These are phyloP conservation scores for Noctua pronuba DNA, from an alignment of 2,888 invertebrate species.

Conservation along the genomic window DNA sequence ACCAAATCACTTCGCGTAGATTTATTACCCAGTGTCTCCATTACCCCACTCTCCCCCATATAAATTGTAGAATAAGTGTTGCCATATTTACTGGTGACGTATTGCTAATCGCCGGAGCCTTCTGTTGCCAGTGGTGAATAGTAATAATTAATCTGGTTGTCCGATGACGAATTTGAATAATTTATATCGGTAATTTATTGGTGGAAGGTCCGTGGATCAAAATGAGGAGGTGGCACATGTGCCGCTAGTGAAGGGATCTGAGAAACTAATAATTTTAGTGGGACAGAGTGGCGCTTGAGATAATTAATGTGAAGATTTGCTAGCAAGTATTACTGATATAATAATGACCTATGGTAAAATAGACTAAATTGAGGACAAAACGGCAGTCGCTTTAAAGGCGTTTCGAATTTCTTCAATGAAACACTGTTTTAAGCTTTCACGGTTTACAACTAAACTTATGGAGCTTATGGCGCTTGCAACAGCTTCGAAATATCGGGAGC, in stretches of 20 bases:
- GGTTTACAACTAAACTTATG: too few relatives aligned
- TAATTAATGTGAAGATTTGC: constrained; percentile 39
- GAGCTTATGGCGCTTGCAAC: too few relatives aligned
- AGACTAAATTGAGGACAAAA: not conserved
- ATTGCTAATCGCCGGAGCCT: constrained; percentile 87
- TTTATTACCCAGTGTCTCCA: constrained; percentile 87
- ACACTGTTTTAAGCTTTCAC: too few relatives aligned
- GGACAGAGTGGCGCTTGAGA: constrained; percentile 42
- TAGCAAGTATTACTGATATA: not conserved
- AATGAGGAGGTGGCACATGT: constrained; percentile 75
- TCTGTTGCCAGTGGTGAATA: constrained; percentile 85
- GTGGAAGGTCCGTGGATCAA: constrained; percentile 77
- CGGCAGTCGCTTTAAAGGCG: not conserved
- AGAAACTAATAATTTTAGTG: constrained; percentile 60
- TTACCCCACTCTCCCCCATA: constrained; percentile 86
- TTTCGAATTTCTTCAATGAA: not conserved
- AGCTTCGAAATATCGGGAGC: too few relatives aligned
- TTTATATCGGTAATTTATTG: constrained; percentile 87
- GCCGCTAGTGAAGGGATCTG: constrained; percentile 61
- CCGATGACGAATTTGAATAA: constrained; percentile 88
- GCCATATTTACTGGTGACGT: constrained; percentile 90
- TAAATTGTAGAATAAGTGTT: constrained; percentile 90
- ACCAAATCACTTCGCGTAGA: constrained; percentile 89
- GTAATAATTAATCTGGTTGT: constrained; percentile 87
- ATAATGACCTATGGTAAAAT: not conserved